Conservation (phyloP, 1,140 invertebrate species). For the Caenorhabditis inopinata region DNA sequence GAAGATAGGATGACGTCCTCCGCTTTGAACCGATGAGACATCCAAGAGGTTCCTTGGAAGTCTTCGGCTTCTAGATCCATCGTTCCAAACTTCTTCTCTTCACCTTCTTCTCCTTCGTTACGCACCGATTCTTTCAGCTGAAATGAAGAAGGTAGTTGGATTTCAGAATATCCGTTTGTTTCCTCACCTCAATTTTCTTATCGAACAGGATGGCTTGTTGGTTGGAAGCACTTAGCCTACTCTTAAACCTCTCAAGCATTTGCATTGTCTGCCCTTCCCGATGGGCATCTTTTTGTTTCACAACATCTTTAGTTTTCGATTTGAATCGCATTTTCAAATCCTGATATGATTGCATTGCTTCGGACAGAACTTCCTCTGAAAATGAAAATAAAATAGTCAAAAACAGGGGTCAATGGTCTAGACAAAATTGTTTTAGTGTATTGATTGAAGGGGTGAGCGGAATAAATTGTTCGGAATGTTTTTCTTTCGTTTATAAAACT, state of each 20-base stretch:
- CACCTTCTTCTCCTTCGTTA: slow-evolving; percentile 52
- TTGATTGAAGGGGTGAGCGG: too few species aligned
- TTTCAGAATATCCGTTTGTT: slow-evolving; percentile 52
- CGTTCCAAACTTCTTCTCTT: slow-evolving; percentile 53
- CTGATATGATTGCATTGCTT: slow-evolving; percentile 76
- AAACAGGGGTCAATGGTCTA: too few species aligned
- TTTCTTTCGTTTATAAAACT: too few species aligned
- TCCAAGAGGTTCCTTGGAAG: slow-evolving; percentile 67
- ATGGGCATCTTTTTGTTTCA: slow-evolving; percentile 8
- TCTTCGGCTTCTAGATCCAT: slow-evolving; percentile 59
- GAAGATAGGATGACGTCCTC: slow-evolving; percentile 77
- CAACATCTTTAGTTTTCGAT: slow-evolving; percentile 51
- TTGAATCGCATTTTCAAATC: slow-evolving; percentile 79
- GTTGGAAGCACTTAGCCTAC: slow-evolving; percentile 73
- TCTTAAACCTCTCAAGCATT: slow-evolving; percentile 80
- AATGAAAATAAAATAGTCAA: too few species aligned
- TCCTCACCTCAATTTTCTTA: slow-evolving; percentile 61
- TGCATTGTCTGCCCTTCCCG: slow-evolving; percentile 71
- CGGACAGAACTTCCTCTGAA: slow-evolving; percentile 69
- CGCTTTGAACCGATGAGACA: slow-evolving; percentile 75
- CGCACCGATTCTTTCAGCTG: slow-evolving; percentile 62
- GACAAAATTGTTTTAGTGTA: too few species aligned
- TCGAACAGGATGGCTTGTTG: slow-evolving; percentile 66
- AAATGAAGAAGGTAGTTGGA: slow-evolving; percentile 9
- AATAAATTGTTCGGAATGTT: too few species aligned